A percentile compares a stretch with the other conserved stretches of the same genome.
phyloP scores from a whole-genome alignment of 2,113 vertebrate genomes.

The Picathartes gymnocephalus region DNA sequence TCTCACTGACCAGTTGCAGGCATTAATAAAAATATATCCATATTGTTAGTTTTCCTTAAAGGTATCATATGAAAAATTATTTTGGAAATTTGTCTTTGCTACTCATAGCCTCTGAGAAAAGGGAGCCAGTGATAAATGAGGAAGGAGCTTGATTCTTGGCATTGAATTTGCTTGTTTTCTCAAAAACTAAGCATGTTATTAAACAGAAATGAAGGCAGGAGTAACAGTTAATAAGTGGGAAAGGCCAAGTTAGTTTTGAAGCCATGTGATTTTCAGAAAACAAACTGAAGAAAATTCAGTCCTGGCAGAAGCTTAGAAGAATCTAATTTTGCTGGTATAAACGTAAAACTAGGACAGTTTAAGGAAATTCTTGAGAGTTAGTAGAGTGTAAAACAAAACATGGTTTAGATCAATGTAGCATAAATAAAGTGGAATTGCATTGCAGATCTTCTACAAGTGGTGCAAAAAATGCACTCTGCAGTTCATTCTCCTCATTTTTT shows the following conservation, averaged over 20 bases:
- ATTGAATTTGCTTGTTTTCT: conserved; percentile 1
- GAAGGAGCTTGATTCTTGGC: conserved; percentile 8
- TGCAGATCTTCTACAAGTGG: background rate
- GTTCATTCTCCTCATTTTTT: background rate
- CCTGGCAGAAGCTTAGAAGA: conserved; percentile 7
- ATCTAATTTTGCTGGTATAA: conserved; percentile 7
- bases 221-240: conserved; percentile 9
- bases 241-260: background rate
- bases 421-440: background rate
- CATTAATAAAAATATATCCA: background rate
- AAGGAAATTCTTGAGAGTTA: background rate
- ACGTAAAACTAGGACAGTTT: background rate
- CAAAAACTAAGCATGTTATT: background rate
- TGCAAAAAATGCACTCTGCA: background rate
- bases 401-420: background rate
- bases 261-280: conserved; percentile 31
- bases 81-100: background rate
- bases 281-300: conserved; percentile 39
- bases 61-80: background rate
- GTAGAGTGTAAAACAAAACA: background rate
- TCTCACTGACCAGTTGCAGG: background rate
- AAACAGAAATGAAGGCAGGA: background rate
- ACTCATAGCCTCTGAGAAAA: background rate
- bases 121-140: background rate
- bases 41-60: background rate